Evolutionary conservation across 2,888 invertebrate species (phyloP), one percentile per base, ranked within the genome.

Genomic region (Kuschelorhynchus macadamiae): DNA sequence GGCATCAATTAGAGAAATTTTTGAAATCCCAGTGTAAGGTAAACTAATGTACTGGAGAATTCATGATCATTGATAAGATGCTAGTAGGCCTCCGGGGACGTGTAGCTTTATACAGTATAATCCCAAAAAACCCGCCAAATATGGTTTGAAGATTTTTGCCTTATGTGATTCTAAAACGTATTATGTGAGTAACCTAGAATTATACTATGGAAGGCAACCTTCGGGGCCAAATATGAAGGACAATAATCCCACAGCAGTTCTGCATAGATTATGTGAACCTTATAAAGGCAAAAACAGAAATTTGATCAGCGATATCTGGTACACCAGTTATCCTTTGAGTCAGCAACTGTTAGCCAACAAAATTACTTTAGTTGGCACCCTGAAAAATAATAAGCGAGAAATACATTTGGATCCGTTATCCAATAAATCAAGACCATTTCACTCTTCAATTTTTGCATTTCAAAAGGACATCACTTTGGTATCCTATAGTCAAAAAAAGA

Each of bases 121-220:
- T 7, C 7, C 25, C 4, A 25, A 25, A 3, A 25, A 25, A 7
- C 25, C 25, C 25, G 25, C 25, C 25, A 74, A 74, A 56, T 75
- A 76, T 61, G 75, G 73, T 11, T 59, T 76, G 5, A 75, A 75
- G 68, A 36, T 75, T 17, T 76, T 72, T 67, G 70, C 67, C 7
- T 41, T 73, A 7, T 72, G 71, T 56, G 75, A 77, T 62, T 49
- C 72, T 3, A 68, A 72, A 60, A 73, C 68, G 7, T 71, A 56
- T 67, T 74, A 69, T 52, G 52, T 42, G 0, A 16, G 8, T 18
- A 70, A 71, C 50, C 44, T 74, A 9, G 72, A 76, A 67, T 55
- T 76, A 41, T 75, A 77, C 66, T 67, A 62, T 25, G 74, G 76
- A 17, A 55, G 59, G 25, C 25, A 25, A 25, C 25, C 25, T 3